phyloP scores from a whole-genome alignment of 92 coral and sea anemone genomes.

The Porites lobata region DNA sequence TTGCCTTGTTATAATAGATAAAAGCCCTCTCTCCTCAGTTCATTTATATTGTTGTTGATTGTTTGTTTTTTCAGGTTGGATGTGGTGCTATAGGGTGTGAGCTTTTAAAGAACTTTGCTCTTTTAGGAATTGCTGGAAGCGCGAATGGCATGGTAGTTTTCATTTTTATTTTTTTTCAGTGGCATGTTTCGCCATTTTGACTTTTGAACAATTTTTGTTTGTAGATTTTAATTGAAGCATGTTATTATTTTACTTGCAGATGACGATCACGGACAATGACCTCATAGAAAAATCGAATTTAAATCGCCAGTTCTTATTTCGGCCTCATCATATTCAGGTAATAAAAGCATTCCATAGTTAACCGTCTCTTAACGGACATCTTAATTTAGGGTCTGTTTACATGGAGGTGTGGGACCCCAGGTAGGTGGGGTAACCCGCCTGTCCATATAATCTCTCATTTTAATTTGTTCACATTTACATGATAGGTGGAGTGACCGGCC shows the following conservation, averaged over 20 bases:
- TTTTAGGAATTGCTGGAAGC: slow-evolving; percentile 85
- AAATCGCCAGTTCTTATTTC: slow-evolving; percentile 95
- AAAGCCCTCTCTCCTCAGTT: not conserved
- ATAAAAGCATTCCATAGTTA: not conserved
- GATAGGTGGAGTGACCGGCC: too few relatives aligned
- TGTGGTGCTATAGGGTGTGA: slow-evolving; percentile 99
- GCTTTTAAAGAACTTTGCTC: slow-evolving; percentile 93
- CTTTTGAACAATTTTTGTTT: too few relatives aligned
- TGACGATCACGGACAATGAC: slow-evolving; percentile 94
- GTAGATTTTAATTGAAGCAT: not conserved
- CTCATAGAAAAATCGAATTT: slow-evolving; percentile 94
- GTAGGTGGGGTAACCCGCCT: too few relatives aligned
- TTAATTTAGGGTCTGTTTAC: not conserved
- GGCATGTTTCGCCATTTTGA: not conserved
- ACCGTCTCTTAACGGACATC: not conserved
- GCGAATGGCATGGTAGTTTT: slow-evolving; percentile 54
- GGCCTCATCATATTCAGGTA: slow-evolving; percentile 95
- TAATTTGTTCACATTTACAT: too few relatives aligned
- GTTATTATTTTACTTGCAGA: slow-evolving; percentile 50
- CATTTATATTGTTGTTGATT: too few relatives aligned
- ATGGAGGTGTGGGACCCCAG: too few relatives aligned
- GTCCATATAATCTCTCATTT: too few relatives aligned
- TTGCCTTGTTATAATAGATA: too few relatives aligned
- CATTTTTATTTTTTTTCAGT: not conserved
- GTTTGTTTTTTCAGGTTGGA: slow-evolving; percentile 76